Evolutionary conservation across 2,888 invertebrate genomes (phyloP).

Genomic region (Platerodrilus igneus): DNA sequence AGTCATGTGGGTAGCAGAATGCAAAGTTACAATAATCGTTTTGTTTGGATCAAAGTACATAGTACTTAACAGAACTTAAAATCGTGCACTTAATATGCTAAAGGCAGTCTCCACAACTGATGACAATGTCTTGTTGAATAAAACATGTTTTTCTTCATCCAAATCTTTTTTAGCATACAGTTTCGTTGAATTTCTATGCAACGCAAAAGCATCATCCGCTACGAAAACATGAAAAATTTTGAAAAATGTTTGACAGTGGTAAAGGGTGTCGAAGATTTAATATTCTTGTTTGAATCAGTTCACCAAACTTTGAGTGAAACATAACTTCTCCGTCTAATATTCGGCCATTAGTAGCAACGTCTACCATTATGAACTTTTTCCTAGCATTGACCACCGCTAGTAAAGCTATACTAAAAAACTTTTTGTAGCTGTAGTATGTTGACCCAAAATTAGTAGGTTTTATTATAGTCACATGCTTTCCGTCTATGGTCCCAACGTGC

Average conservation of each 20-base stretch:
- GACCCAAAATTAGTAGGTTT: background rate
- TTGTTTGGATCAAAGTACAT: no score
- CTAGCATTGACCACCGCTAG: background rate
- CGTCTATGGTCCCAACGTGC: background rate
- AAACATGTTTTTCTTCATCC: no score
- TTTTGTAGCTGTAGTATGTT: background rate
- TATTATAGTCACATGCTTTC: background rate
- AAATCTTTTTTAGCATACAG: no score
- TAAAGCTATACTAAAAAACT: background rate
- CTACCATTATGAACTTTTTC: background rate
- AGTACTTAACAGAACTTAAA: no score
- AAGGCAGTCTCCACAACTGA: no score
- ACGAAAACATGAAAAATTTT: background rate
- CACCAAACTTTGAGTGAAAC: background rate
- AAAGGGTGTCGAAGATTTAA: background rate
- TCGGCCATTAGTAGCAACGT: background rate
- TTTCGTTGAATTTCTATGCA: no score
- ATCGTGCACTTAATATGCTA: no score
- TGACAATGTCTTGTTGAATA: no score
- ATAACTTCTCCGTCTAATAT: background rate
- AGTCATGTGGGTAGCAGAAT: no score
- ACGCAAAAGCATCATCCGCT: conserved; percentile 1
- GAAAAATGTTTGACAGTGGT: background rate
- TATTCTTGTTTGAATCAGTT: background rate
- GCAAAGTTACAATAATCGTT: no score